Conservation (phyloP, 2,888 invertebrate species). For the Torymus tubicola region DNA sequence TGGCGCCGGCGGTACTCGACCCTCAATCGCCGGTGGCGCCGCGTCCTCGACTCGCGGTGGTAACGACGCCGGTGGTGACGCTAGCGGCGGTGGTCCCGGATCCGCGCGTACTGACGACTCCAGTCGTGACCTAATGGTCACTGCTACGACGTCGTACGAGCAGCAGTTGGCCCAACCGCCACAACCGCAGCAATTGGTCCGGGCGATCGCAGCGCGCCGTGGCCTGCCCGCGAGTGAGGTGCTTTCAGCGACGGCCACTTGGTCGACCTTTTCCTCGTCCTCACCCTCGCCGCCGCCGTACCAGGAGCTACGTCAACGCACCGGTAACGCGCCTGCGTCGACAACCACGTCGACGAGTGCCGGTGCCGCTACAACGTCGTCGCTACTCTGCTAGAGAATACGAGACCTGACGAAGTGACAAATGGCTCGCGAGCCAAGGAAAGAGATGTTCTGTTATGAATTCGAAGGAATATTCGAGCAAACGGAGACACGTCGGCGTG, state of each 20-base stretch:
- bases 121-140: too few relatives aligned
- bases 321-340: not conserved
- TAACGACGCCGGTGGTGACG: too few relatives aligned
- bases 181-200: too few relatives aligned
- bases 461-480: too few relatives aligned
- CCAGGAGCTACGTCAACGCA: conserved; percentile 67
- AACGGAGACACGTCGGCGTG: too few relatives aligned
- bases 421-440: too few relatives aligned
- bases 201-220: conserved; percentile 43
- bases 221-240: conserved; percentile 51
- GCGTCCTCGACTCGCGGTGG: too few relatives aligned
- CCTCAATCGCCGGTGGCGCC: too few relatives aligned
- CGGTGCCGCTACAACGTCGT: conserved; percentile 66
- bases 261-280: conserved; percentile 66
- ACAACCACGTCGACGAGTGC: not conserved
- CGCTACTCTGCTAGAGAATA: conserved; percentile 69
- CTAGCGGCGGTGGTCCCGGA: too few relatives aligned
- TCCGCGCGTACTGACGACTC: not conserved
- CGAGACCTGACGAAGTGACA: not conserved
- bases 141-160: not conserved
- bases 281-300: conserved; percentile 73
- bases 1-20: not conserved
- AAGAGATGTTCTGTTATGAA: too few relatives aligned
- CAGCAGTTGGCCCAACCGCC: not conserved
- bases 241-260: conserved; percentile 55